These are phyloP conservation scores for Pristionchus exspectatus DNA, from an alignment of 2,888 invertebrate genomes.

Conservation along the genomic window DNA sequence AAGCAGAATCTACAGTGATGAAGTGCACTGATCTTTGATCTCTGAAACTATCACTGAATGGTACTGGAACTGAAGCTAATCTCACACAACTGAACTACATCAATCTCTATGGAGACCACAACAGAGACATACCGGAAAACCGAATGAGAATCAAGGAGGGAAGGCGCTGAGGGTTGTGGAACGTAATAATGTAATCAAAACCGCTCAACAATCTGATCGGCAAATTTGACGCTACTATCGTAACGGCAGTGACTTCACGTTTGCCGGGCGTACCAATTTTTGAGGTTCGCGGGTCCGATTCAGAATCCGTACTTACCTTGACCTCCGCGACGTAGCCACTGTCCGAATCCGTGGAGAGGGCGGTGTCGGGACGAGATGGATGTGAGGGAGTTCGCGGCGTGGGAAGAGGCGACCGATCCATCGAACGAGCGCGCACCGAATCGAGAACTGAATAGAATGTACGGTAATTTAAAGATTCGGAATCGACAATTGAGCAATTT, in stretches of 20 bases:
- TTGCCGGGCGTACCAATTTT: too few species aligned
- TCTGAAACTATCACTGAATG: background rate
- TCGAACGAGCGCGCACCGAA: slow-evolving; percentile 48
- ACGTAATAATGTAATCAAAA: background rate
- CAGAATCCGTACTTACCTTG: slow-evolving; percentile 20
- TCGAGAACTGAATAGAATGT: slow-evolving; percentile 47
- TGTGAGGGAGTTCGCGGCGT: slow-evolving; percentile 18
- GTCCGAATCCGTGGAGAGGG: slow-evolving; percentile 55
- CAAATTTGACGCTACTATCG: background rate
- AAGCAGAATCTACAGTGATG: background rate
- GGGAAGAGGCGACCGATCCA: slow-evolving; percentile 16
- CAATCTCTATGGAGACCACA: background rate
- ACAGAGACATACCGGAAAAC: slow-evolving; percentile 22
- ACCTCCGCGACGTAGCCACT: slow-evolving; percentile 40
- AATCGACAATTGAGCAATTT: too few species aligned
- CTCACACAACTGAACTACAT: background rate
- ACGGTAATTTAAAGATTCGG: background rate
- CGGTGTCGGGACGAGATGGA: slow-evolving; percentile 53
- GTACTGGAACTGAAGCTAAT: background rate
- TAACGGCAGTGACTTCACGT: too few species aligned
- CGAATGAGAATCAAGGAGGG: background rate
- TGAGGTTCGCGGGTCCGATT: background rate
- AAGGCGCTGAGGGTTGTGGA: background rate
- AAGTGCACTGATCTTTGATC: background rate
- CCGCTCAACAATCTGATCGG: background rate